Base-by-base conservation (phyloP, 1,140 invertebrate genomes). In the Euura saliciscinereae region DNA sequence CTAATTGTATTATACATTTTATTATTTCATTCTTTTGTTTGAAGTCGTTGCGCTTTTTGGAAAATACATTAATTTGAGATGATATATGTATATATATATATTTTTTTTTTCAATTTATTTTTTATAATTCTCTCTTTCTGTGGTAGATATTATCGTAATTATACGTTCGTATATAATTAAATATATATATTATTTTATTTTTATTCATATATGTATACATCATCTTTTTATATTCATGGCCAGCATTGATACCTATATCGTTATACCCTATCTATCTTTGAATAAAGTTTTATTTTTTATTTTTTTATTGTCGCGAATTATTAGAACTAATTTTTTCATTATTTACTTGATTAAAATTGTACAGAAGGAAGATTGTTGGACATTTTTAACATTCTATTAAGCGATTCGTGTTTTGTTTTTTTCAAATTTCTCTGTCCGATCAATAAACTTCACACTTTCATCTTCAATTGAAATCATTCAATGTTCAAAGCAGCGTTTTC, bases 51-150 rank as follows among this genome's bases (percentile, higher is more conserved):
- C 28, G 8, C 68, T 8, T 44, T 44, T 69, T 69, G 11, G 68
- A 69, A 69, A 69, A 69, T 69, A 69, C 68, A 69, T 6, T 69
- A 28, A 28, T 28, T 46, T 69, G 28, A 28, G 28, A 28, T 28
- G 28, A 28, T 28, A 28, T 28, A 28, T 28, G 28, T 28, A 28
- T 28, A 28, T 28, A 28, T 28, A 28, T 6, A 69, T 13, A 69
- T 69, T 69, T 69, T 10, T 67, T 28, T 44, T 44, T 28, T 28
- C 28, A 28, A 28, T 28, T 28, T 28, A 28, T 28, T 28, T 28
- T 28, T 28, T 28, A 28, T 28, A 28, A 28, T 28, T 1, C 28
- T 28, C 28, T 28, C 28, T 28, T 1, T 28, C 28, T 28, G 28
- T 28, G 0, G 28, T 28, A 28, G 28, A 28, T 28, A 28, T 28